Evolutionary conservation across 2,113 vertebrate species (phyloP), one percentile per base, ranked within the genome.

Genomic region (Cichladusa arquata): DNA sequence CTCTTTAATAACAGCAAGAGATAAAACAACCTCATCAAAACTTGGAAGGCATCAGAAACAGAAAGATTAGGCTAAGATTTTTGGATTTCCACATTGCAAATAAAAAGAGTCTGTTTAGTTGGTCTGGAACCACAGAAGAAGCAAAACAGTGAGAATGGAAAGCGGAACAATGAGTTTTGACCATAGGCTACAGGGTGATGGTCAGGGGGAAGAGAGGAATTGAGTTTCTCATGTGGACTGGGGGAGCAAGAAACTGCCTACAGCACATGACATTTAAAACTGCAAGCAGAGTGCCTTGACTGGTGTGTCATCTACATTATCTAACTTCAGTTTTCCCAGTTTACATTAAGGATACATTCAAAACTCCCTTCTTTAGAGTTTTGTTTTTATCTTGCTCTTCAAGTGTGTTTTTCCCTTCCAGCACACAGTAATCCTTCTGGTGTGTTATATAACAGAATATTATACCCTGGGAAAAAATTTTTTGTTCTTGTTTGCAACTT

Each of bases 381-480:
- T 92, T 96, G 73, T 95, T 97, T 97, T 92, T 86, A 86, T 91
- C 19, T 93, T 94, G 64, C 82, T 97, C 77, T 95, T 96, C 85
- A 61, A 95, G 92, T 83, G 81, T 91, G 73, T 77, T 97, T 90
- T 97, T 93, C 60, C 81, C 80, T 95, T 96, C 90, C 28, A 70
- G 89, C 83, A 91, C 89, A 92, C 19, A 96, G 88, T 94, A 89
- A 87, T 96, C 83, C 92, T 91, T 95, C 87, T 86, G 88, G 80
- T 84, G 92, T 95, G 78, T 92, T 95, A 95, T 88, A 48, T 95
- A 96, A 95, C 92, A 96, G 95, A 96, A 97, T 95, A 97, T 94
- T 96, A 91, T 96, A 92, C 57, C 64, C 85, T 87, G 83, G 86
- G 92, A 97, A 97, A 85, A 31, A n/a, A 92, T 90, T 92, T 95